These are phyloP conservation scores for Drosophila parvula DNA, from an alignment of 1,140 invertebrate genomes.

Conservation along the genomic window DNA sequence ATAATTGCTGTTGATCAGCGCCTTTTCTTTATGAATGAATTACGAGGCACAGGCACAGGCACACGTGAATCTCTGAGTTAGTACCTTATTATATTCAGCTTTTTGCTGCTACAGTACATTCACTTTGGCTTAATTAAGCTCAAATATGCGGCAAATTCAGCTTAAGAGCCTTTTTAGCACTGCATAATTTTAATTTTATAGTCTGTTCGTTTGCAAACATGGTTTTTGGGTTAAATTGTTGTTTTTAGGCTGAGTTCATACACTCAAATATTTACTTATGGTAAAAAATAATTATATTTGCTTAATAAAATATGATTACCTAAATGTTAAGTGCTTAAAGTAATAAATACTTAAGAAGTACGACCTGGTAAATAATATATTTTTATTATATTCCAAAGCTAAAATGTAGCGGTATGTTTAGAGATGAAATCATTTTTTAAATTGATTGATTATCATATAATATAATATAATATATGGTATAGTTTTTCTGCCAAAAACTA, in stretches of 20 bases:
- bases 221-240: not conserved
- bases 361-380: not conserved
- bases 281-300: not conserved
- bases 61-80: slow-evolving; percentile 29
- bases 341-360: not conserved
- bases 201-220: not conserved
- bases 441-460: not conserved
- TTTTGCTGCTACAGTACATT: slow-evolving; percentile 49
- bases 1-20: slow-evolving; percentile 48
- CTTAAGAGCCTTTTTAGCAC: slow-evolving; percentile 45
- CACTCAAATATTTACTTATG: not conserved
- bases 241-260: not conserved
- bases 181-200: slow-evolving; percentile 36
- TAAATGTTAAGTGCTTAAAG: not conserved
- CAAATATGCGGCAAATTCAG: slow-evolving; percentile 23
- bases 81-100: slow-evolving; percentile 12
- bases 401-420: not conserved
- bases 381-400: not conserved
- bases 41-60: slow-evolving; percentile 49
- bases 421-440: not conserved
- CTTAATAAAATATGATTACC: too few species aligned
- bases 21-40: slow-evolving; percentile 72
- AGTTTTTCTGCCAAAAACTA: not conserved
- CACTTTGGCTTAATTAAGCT: slow-evolving; percentile 49
- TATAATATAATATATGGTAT: too few species aligned